Conservation (phyloP, 2,888 invertebrate species). For the Osmoderma eremita region DNA sequence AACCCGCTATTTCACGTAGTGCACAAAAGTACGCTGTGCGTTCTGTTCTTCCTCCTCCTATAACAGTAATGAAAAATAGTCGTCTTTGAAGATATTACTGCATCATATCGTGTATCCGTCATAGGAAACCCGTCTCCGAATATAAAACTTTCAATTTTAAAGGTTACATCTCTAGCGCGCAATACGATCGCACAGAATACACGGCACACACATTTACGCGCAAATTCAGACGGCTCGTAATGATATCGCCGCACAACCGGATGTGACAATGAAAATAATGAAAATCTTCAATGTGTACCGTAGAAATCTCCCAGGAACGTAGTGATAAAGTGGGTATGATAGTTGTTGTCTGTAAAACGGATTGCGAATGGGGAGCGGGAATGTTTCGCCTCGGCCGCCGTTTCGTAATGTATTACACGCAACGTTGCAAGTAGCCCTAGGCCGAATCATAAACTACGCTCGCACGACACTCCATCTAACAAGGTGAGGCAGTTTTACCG, state of each 20-base stretch:
- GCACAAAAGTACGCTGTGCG: background rate
- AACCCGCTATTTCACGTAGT: background rate
- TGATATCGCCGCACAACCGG: conserved; percentile 37
- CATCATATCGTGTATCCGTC: conserved; percentile 18
- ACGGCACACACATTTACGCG: background rate
- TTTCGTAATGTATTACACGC: conserved; percentile 48
- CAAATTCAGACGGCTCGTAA: conserved; percentile 3
- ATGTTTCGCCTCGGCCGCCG: conserved; percentile 33
- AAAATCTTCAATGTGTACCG: conserved; percentile 39
- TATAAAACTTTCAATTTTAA: conserved; percentile 30
- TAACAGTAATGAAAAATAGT: conserved; percentile 30
- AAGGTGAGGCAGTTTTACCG: conserved; percentile 46
- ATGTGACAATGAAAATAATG: conserved; percentile 44
- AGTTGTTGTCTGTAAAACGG: conserved; percentile 48
- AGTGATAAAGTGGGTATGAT: conserved; percentile 48
- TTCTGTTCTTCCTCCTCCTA: conserved; percentile 16
- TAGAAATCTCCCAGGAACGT: conserved; percentile 45
- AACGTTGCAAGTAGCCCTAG: conserved; percentile 47
- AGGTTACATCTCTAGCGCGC: conserved; percentile 6
- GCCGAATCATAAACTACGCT: conserved; percentile 51
- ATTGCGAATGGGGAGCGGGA: conserved; percentile 43
- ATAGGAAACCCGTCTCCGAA: conserved; percentile 19
- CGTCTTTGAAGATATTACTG: conserved; percentile 12
- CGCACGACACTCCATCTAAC: conserved; percentile 49
- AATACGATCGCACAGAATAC: background rate